Evolutionary conservation across 1,140 invertebrate genomes (phyloP).

Genomic region (Brachionus asplanchnoidis): DNA sequence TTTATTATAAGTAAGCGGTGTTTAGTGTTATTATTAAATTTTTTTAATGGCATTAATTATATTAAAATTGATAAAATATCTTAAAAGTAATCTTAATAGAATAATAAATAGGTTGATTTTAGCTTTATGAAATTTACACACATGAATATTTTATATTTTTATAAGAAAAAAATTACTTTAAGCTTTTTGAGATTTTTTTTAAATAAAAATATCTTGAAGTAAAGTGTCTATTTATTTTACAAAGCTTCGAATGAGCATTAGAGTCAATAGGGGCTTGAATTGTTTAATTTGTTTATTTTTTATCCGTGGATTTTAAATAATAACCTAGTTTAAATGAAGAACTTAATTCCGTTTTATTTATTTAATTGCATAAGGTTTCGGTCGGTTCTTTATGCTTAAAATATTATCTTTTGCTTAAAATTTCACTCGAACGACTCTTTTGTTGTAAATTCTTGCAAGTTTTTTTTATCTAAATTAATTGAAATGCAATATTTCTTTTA

Average conservation of each 20-base stretch:
- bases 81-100: too few relatives aligned
- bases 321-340: not conserved
- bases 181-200: too few relatives aligned
- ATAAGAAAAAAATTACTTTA: too few relatives aligned
- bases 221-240: not conserved
- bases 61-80: too few relatives aligned
- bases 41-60: too few relatives aligned
- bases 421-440: not conserved
- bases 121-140: too few relatives aligned
- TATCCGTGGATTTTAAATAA: not conserved
- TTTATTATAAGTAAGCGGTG: too few relatives aligned
- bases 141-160: too few relatives aligned
- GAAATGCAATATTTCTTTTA: not conserved
- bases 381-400: not conserved
- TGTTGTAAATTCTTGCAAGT: not conserved
- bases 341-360: not conserved
- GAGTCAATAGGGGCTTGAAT: not conserved
- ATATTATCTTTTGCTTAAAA: not conserved
- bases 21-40: too few relatives aligned
- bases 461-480: not conserved
- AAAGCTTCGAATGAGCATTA: not conserved
- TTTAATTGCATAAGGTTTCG: not conserved
- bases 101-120: too few relatives aligned
- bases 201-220: not conserved
- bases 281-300: not conserved